Evolutionary conservation across 2,888 invertebrate species (phyloP), one percentile per base, ranked within the genome.

Genomic region (Drosophila paranaensis): DNA sequence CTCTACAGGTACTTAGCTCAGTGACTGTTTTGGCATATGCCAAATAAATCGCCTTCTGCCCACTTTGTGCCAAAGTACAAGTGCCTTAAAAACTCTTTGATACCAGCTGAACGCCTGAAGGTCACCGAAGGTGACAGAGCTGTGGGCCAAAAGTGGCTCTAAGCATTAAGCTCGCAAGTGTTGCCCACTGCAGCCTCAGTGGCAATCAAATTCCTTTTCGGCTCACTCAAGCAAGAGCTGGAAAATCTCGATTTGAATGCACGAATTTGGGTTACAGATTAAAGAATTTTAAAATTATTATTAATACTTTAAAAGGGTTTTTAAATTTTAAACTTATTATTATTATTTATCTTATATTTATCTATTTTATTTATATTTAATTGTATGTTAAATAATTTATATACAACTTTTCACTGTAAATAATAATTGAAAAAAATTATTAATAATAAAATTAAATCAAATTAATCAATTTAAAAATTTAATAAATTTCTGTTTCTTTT

Each of bases 21-120:
- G 25, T 55, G 58, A 35, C 50, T 64, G 54, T 57, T 71, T 58
- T 64, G 77, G 53, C 60, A 60, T 40, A 43, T 71, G 71, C 61
- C 71, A 56, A n/a, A 62, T 62, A 51, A 70, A 70, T 56, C 42
- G 70, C 27, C 58, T 42, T 43, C 62, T 71, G 50, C 20, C 65
- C 43, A 64, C 43, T 25, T 37, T 45, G 40, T 10, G 37, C 43
- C 57, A 25, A 51, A 48, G 45, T 48, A 43, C 67, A 67, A 68
- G 43, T 67, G 69, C 37, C 14, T 33, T 33, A 4, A 13, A 50
- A 50, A 11, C 39, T 27, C 40, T 40, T 40, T 25, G 53, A 20
- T 37, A 13, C 25, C 8, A 37, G 53, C 53, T n/a, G n/a, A 25
- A 9, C 9, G 25, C 10, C 10, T 51, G 43, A 69, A 68, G 60